Conservation (phyloP, 92 coral and sea anemone species). For the Ricordea florida region DNA sequence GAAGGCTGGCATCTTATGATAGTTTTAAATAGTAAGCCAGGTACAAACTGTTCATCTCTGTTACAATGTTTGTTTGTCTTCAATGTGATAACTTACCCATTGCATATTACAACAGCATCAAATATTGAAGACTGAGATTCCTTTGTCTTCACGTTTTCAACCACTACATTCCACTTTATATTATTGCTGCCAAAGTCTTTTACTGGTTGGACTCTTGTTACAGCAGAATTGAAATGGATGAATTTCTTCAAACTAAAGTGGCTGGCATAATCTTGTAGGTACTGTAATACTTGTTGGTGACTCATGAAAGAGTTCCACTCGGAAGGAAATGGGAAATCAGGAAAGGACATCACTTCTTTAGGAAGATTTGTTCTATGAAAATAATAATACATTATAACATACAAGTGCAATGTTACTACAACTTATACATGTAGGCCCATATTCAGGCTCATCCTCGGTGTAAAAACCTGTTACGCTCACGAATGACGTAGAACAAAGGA, state of each 20-base stretch:
- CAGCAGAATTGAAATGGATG: slow-evolving; percentile 65
- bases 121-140: slow-evolving; percentile 24
- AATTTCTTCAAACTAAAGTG: slow-evolving; percentile 61
- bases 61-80: neutral
- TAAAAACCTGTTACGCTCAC: no score
- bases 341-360: slow-evolving; percentile 85
- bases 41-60: neutral
- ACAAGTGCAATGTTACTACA: neutral
- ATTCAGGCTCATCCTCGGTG: no score
- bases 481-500: no score
- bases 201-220: slow-evolving; percentile 64
- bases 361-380: slow-evolving; percentile 95
- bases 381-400: no score
- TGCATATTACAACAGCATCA: slow-evolving; percentile 86
- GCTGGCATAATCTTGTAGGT: slow-evolving; percentile 70
- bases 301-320: slow-evolving; percentile 58
- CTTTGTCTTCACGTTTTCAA: slow-evolving; percentile 37
- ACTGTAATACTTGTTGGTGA: slow-evolving; percentile 59
- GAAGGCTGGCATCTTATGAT: no score
- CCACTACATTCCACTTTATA: slow-evolving; percentile 73
- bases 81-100: slow-evolving; percentile 68
- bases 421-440: no score
- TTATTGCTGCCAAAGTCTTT: slow-evolving; percentile 4
- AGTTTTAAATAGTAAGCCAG: neutral
- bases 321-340: slow-evolving; percentile 82